Evolutionary conservation across 2,888 invertebrate species (phyloP).

Genomic region (Platycheirus albimanus): DNA sequence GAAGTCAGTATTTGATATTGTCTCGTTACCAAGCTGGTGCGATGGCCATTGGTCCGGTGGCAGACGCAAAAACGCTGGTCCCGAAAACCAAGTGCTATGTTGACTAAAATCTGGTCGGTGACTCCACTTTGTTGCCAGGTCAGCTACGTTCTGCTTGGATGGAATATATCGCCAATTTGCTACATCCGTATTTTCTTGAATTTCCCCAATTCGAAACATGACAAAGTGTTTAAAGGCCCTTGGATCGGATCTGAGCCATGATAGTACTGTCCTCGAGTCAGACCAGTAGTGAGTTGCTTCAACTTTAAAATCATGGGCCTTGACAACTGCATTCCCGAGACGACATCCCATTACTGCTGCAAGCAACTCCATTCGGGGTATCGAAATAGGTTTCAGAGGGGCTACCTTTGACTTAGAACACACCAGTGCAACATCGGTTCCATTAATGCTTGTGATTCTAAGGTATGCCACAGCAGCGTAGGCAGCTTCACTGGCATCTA

Average conservation of each 20-base stretch:
- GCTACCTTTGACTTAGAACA: slow-evolving; percentile 61
- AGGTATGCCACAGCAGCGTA: slow-evolving; percentile 26
- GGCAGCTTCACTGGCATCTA: slow-evolving; percentile 15
- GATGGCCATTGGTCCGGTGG: slow-evolving; percentile 28
- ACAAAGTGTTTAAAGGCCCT: slow-evolving; percentile 70
- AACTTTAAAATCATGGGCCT: slow-evolving; percentile 56
- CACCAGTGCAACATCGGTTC: slow-evolving; percentile 7
- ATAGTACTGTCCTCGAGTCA: slow-evolving; percentile 75
- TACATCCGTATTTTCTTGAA: slow-evolving; percentile 51
- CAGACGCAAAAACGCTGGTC: slow-evolving; percentile 50
- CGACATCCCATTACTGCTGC: slow-evolving; percentile 74
- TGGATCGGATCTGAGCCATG: slow-evolving; percentile 74
- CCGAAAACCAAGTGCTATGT: slow-evolving; percentile 42
- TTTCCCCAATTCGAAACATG: slow-evolving; percentile 60
- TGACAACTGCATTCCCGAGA: slow-evolving; percentile 50
- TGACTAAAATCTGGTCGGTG: neutral
- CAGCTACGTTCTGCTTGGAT: slow-evolving; percentile 49
- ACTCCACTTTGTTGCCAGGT: slow-evolving; percentile 63
- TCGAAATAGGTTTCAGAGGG: slow-evolving; percentile 71
- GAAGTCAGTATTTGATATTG: too few relatives aligned
- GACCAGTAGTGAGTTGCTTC: slow-evolving; percentile 71
- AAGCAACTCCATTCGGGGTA: slow-evolving; percentile 74
- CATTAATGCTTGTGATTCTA: neutral
- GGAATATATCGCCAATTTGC: slow-evolving; percentile 49
- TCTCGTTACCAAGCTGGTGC: too few relatives aligned